Evolutionary conservation across 2,797 vertebrate genomes (phyloP).

Genomic region (Danio choprae): DNA sequence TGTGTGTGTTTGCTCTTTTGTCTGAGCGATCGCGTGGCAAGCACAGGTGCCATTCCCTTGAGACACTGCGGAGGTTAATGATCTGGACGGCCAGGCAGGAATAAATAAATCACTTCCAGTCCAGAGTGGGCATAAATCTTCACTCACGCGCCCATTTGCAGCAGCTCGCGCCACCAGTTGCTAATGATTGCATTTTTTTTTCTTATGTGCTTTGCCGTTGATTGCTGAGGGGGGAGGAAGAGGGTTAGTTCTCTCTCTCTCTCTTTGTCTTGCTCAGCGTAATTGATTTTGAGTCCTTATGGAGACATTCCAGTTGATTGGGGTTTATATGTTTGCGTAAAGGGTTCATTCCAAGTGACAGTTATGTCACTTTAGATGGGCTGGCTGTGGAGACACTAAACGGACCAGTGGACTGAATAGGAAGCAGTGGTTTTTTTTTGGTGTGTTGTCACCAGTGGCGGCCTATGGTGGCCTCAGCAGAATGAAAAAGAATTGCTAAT

Average conservation of each 20-base stretch:
- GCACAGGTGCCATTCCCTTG: constrained; percentile 78
- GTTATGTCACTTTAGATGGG: constrained; percentile 25
- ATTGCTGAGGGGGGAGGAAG: constrained; percentile 49
- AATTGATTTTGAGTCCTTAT: constrained; percentile 47
- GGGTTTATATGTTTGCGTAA: constrained; percentile 35
- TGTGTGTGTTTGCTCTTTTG: constrained; percentile 56
- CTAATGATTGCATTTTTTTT: constrained; percentile 79
- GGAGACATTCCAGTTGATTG: constrained; percentile 45
- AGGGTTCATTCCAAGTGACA: constrained; percentile 42
- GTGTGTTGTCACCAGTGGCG: not conserved
- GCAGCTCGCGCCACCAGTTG: constrained; percentile 83
- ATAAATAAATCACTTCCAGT: constrained; percentile 88
- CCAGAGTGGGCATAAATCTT: constrained; percentile 82
- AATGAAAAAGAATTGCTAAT: not conserved
- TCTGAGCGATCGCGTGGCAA: constrained; percentile 71
- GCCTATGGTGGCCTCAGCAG: not conserved
- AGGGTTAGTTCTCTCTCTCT: constrained; percentile 61
- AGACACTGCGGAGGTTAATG: constrained; percentile 84
- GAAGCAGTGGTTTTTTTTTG: not conserved
- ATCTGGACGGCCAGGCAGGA: constrained; percentile 83
- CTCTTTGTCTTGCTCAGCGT: constrained; percentile 36
- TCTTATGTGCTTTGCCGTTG: constrained; percentile 74
- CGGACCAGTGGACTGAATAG: constrained; percentile 14
- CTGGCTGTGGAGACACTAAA: constrained; percentile 15
- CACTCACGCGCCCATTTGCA: constrained; percentile 76